Conservation (phyloP, 1,140 invertebrate genomes). For the Rhagoletis pomonella region DNA sequence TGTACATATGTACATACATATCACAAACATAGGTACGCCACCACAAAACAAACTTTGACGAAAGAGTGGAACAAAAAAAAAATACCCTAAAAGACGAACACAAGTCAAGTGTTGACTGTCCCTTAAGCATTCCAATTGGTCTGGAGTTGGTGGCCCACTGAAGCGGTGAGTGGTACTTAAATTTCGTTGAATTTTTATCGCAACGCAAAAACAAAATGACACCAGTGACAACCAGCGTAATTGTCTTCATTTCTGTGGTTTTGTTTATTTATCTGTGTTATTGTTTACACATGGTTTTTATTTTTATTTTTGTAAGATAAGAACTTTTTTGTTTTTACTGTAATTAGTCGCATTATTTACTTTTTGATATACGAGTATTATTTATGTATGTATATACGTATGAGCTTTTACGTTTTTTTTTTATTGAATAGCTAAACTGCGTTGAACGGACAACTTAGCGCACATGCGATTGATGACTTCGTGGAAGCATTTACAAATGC, state of each 20-base stretch:
- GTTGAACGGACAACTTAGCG: too few relatives aligned
- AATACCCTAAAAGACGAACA: neutral
- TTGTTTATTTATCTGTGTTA: neutral
- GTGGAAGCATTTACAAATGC: too few relatives aligned
- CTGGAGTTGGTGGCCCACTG: neutral
- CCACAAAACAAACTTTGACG: neutral
- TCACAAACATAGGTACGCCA: neutral
- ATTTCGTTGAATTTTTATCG: constrained; percentile 28
- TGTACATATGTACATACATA: neutral
- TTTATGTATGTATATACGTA: too few relatives aligned
- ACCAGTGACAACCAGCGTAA: neutral
- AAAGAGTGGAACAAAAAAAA: constrained; percentile 7
- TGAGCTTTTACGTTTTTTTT: too few relatives aligned
- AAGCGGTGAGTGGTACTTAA: constrained; percentile 3
- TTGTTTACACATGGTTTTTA: constrained; percentile 3
- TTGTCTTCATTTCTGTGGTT: constrained; percentile 19
- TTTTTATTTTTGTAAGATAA: neutral
- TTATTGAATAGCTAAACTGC: too few relatives aligned
- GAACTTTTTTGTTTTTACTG: neutral
- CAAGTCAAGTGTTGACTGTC: constrained; percentile 17
- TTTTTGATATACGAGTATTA: neutral
- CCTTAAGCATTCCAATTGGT: neutral
- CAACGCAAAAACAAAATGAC: neutral
- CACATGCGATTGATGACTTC: too few relatives aligned
- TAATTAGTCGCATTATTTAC: neutral